Base-by-base conservation (phyloP, 1,140 invertebrate species). In the Sarcophaga bullata region DNA sequence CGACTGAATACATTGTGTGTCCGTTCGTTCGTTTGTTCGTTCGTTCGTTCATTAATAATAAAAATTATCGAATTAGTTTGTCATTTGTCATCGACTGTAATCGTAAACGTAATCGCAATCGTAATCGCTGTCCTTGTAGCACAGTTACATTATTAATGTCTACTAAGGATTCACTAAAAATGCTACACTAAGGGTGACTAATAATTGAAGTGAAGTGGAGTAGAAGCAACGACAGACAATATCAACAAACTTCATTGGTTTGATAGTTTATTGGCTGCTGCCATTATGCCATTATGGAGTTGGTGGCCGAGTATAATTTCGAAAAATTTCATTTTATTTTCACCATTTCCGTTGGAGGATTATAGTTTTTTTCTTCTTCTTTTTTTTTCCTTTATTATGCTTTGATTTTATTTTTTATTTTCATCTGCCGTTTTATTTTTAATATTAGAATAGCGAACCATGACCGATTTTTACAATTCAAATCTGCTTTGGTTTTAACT, bases 261-360 rank as follows among this genome's bases (percentile, higher is more conserved):
- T 68, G 19, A 68, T 68, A 68, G 62, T 68, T 68, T 68, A 68
- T 68, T 68, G 62, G 62, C 62, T 68, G 62, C 62, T 68, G 62
- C 15, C 4, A 4, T 4, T 37, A 37, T 37, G 25, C 25, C 4
- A 37, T 1, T 37, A 37, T 19, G 17, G 62, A 9, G 17, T 17
- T 68, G 19, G 62, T 68, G 62, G 54, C n/a, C 6, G 54, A 13
- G 54, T 6, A 68, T 17, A 68, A 68, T 68, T 68, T 68, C 54
- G n/a, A 19, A 68, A 68, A 19, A 19, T 62, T 68, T 68, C 19
- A 68, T 68, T 68, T 68, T 68, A 25, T 68, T 68, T 68, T 19
- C 19, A 68, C 19, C 62, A 68, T 68, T 68, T 68, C 62, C 62
- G n/a, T 68, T 25, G 62, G 62, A 19, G 62, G n/a, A 9, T 68